Base-by-base conservation (phyloP, 2,797 vertebrate genomes). In the Nothura maculosa region DNA sequence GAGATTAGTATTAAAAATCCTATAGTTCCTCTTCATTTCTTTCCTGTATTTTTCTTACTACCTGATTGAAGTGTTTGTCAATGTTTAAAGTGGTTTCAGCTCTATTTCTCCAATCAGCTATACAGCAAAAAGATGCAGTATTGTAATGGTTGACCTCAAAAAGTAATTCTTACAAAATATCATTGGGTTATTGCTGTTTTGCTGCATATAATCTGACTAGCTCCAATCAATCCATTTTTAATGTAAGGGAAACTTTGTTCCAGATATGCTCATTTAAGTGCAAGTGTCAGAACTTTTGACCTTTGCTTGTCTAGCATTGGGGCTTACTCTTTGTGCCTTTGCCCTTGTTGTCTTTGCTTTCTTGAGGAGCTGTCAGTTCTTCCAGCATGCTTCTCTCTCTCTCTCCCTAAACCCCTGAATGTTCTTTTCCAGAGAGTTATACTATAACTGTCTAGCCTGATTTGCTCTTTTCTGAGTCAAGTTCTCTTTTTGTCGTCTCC, bases 201-300 rank as follows among this genome's bases (percentile, higher is more conserved):
- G 80, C 75, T 85, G 47, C 50, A 78, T 62, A 55, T 58, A 76
- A 78, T 93, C 77, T 88, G 70, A 76, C 62, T 92, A 94, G 82
- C 21, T 80, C 84, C 64, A 90, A 87, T 94, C 87, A 91, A 96
- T 81, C 62, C 82, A 10, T 38, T 93, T 93, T 94, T 93, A 91
- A 47, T 81, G 91, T 75, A 89, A 90, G 92, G 32, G 54, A 96
- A 92, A 73, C 24, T 89, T 92, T 79, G 40, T 95, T 93, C 86
- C 62, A 90, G 72, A 50, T 89, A 85, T 76, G 43, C 81, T 95
- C 81, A 86, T 93, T 91, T 89, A 78, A 92, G 87, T 42, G 58
- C 0, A 0, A 83, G 93, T 74, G 64, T 82, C 74, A 92, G 77
- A 91, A 89, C 77, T 93, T 96, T 60, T 89, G 92, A 95, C 95